Base-by-base conservation (phyloP, 2,797 vertebrate species). In the Sebastes nivosus region DNA sequence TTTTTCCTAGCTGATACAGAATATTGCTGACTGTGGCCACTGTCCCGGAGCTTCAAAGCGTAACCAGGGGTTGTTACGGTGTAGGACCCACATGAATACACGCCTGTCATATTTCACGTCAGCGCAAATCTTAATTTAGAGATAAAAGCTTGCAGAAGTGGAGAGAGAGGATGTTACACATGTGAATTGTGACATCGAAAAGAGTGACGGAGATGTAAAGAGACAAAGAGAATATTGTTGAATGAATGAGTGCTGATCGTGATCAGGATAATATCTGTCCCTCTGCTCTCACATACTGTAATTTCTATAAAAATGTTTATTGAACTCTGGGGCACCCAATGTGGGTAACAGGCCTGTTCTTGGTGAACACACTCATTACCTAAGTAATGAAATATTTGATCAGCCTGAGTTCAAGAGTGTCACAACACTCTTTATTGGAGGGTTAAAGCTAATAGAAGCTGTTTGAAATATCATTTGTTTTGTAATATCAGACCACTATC, bases 391-490 rank as follows among this genome's bases (percentile, higher is more conserved):
- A 72, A 71, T 55, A 52, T 38, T 76, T 65, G 50, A 60, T 57
- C 38, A 70, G 29, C 9, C 36, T 20, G 16, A 71, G 9, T 65
- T 79, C 22, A 75, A 16, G 29, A 72, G 42, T 63, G 18, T 57
- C 32, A 52, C 46, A 76, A 8, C 29, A 9, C 6, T 30, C 1
- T 58, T 46, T 60, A 65, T 52, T 34, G 16, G 16, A 77, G 22
- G 16, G 63, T 58, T 50, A 58, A 64, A 72, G 34, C 55, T 67
- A 18, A 69, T 29, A 13, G 32, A 69, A 46, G n/a, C 58, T 52
- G 24, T 42, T 54, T 82, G 11, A 67, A 67, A 75, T 54, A 38
- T 59, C 1, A 32, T 67, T 72, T 87, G 58, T 84, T 59, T 42
- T 75, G 42, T 61, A 64, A 54, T 52, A 46, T 83, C 36, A 55